Percentiles rank a stretch among this genome's conserved stretches.
These are phyloP conservation scores for Psephotus haematonotus DNA, from an alignment of 2,113 vertebrate species.

Conservation along the genomic window DNA sequence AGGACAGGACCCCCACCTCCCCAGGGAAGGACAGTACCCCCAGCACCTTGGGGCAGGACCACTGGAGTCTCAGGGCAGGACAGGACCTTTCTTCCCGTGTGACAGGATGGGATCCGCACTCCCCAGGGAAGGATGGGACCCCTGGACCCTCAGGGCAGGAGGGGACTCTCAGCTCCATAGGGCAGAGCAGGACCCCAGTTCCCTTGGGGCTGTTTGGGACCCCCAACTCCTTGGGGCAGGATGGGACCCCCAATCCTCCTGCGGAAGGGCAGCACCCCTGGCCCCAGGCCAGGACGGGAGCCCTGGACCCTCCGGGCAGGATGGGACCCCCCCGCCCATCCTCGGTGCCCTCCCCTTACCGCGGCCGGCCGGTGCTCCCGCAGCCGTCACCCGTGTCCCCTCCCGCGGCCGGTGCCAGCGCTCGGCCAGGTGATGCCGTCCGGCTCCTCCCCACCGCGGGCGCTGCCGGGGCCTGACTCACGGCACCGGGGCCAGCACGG, in stretches of 20 bases:
- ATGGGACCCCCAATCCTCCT: background rate
- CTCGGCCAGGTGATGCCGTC: background rate
- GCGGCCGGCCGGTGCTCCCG: background rate
- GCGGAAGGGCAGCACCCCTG: background rate
- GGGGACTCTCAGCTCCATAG: background rate
- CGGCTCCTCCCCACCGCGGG: background rate
- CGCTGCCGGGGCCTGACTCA: background rate
- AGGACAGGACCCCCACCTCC: background rate
- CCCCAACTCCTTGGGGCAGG: background rate
- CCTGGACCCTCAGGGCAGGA: background rate
- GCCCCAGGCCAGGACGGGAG: background rate
- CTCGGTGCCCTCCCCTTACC: background rate
- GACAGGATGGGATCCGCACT: background rate
- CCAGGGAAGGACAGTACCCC: background rate
- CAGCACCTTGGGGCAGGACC: background rate
- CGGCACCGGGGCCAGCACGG: background rate
- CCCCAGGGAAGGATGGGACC: background rate
- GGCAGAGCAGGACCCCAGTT: background rate
- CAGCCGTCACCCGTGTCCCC: background rate
- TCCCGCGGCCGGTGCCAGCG: background rate
- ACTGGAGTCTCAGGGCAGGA: background rate
- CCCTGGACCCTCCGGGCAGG: background rate
- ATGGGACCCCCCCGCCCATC: fast-evolving
- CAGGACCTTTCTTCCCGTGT: background rate
- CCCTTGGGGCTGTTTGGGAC: too few species aligned